These are phyloP conservation scores for Craniophora ligustri DNA, from an alignment of 2,888 invertebrate species.

Conservation along the genomic window DNA sequence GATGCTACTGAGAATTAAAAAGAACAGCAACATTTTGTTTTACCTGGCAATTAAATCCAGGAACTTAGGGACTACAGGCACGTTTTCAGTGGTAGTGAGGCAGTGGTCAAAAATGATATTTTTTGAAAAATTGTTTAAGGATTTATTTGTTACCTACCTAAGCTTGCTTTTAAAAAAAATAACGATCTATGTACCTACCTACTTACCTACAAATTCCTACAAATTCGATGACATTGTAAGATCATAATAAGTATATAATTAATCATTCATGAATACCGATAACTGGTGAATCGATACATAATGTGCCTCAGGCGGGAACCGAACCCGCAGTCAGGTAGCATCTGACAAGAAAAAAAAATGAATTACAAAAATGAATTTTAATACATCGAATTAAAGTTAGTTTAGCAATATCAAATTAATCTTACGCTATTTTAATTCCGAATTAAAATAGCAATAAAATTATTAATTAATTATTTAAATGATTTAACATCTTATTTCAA, in stretches of 20 bases:
- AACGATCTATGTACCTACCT: background rate
- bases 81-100: no score
- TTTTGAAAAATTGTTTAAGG: no score
- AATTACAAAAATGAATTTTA: conserved; percentile 22
- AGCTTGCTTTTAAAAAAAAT: no score
- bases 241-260: conserved; percentile 23
- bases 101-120: no score
- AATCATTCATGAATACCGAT: conserved; percentile 55
- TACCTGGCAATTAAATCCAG: no score
- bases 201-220: background rate
- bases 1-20: no score
- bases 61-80: no score
- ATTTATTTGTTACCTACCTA: no score
- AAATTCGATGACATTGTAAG: conserved; percentile 21
- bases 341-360: conserved; percentile 11
- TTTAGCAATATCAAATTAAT: conserved; percentile 18
- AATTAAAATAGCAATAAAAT: conserved; percentile 26
- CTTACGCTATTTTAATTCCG: conserved; percentile 16
- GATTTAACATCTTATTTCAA: conserved; percentile 39
- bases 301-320: conserved; percentile 69
- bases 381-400: conserved; percentile 18
- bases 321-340: conserved; percentile 65
- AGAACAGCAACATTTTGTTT: no score
- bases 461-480: conserved; percentile 38
- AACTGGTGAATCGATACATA: conserved; percentile 52